Percentiles rank a stretch among this genome's conserved stretches.
Evolutionary conservation across 1,140 invertebrate genomes (phyloP).

Genomic region (Panagrolaimus sp.): DNA sequence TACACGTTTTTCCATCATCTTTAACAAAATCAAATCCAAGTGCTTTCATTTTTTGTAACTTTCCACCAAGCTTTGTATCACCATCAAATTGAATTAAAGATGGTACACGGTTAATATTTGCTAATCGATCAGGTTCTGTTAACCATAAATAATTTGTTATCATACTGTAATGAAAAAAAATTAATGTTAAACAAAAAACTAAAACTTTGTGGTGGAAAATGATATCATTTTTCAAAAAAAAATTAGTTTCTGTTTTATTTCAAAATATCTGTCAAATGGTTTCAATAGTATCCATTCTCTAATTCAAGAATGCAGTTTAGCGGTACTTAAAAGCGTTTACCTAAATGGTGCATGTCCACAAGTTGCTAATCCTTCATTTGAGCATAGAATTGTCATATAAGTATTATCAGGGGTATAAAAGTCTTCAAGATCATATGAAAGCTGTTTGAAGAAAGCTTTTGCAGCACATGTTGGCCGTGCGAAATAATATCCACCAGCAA

Average conservation of each 20-base stretch:
- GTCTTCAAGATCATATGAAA: constrained; percentile 24
- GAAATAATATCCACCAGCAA: constrained; percentile 38
- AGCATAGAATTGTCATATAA: constrained; percentile 36
- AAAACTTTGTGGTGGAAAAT: too few species aligned
- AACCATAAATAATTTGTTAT: constrained; percentile 55
- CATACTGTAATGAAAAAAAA: constrained; percentile 29
- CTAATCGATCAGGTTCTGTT: constrained; percentile 22
- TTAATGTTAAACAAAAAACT: too few species aligned
- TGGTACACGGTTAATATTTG: constrained; percentile 16
- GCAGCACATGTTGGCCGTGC: constrained; percentile 21
- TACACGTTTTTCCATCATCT: constrained; percentile 37
- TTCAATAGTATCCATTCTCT: too few species aligned
- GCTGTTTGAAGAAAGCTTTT: constrained; percentile 20
- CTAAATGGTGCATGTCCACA: constrained; percentile 33
- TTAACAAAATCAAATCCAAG: constrained; percentile 52
- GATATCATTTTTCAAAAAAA: too few species aligned
- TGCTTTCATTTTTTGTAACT: constrained; percentile 41
- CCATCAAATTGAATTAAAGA: constrained; percentile 52
- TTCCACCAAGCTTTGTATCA: constrained; percentile 50
- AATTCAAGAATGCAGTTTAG: too few species aligned
- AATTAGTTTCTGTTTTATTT: too few species aligned
- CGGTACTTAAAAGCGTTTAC: constrained; percentile 12
- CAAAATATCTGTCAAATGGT: too few species aligned
- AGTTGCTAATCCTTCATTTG: constrained; percentile 8
- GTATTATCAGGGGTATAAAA: constrained; percentile 28